Evolutionary conservation across 2,113 vertebrate genomes (phyloP), one percentile per base, ranked within the genome.

Genomic region (Clarias gariepinus): DNA sequence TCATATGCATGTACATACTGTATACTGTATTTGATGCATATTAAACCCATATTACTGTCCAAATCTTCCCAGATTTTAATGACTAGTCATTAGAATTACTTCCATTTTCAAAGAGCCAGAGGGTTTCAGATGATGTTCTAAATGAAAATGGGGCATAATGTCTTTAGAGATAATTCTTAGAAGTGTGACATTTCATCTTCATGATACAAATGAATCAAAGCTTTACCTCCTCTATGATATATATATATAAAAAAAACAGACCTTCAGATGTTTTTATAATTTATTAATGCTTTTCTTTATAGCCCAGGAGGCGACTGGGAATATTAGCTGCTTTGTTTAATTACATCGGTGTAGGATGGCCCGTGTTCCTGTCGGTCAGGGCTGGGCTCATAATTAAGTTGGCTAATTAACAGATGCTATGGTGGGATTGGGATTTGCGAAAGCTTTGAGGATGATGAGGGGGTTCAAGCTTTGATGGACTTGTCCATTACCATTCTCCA

Each of bases 341-440:
- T 91, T 84, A 88, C 84, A 83, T 86, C 85, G 83, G 81, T 63
- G 78, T 85, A 63, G 87, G 82, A 82, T 86, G 86, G 84, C 79
- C 82, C 83, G 80, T 84, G 86, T 78, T 89, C 63, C 86, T 90
- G 86, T 87, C 81, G 87, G 85, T 86, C 86, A 89, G 84, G 85
- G 87, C 86, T 90, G 89, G 89, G 88, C 86, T 85, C 33, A 76
- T 90, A 90, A 90, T 90, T 88, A 90, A 81, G 86, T 86, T 73
- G 84, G 86, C 87, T 90, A 91, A 90, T 91, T 89, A 90, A 87
- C 86, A 86, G 86, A 83, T 91, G 88, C 79, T 90, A 81, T 68
- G 79, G 86, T 71, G 79, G 88, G 84, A 87, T 85, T 84, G 85
- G 81, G 55, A 82, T 85, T 90, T 88, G 79, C 79, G 15, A 47